Evolutionary conservation across 2,797 vertebrate species (phyloP).

Genomic region (Novumbra hubbsi): DNA sequence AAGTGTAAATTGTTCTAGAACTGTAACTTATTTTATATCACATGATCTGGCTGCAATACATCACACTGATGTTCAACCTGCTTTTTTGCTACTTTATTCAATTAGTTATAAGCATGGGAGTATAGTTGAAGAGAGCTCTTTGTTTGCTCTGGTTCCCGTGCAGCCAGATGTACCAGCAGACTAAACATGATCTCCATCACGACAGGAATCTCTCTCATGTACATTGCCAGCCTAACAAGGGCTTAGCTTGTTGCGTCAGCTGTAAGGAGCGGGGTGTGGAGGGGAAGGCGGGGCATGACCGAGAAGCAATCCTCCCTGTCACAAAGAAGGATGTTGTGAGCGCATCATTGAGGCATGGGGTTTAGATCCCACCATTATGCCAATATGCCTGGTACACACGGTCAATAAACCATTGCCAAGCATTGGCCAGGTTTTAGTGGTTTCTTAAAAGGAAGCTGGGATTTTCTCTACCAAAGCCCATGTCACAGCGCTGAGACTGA

Average conservation of each 20-base stretch:
- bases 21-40: background rate
- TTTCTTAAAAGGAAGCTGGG: background rate
- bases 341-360: background rate
- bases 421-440: background rate
- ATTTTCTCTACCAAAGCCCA: background rate
- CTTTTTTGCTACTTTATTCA: background rate
- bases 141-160: background rate
- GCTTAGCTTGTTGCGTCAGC: background rate
- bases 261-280: background rate
- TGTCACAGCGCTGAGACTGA: background rate
- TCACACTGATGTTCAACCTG: background rate
- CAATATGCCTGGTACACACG: background rate
- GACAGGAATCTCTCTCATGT: background rate
- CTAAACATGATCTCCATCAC: background rate
- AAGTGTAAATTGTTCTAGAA: background rate
- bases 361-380: background rate
- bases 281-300: no score
- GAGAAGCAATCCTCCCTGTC: constrained; percentile 1
- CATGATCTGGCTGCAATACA: background rate
- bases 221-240: background rate
- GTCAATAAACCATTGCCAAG: background rate
- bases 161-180: background rate
- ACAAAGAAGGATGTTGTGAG: background rate
- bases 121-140: background rate
- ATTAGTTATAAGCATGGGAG: background rate